Percentiles rank a stretch among this genome's conserved stretches.
Evolutionary conservation across 2,113 vertebrate species (phyloP).

Genomic region (Nothobranchius furzeri): DNA sequence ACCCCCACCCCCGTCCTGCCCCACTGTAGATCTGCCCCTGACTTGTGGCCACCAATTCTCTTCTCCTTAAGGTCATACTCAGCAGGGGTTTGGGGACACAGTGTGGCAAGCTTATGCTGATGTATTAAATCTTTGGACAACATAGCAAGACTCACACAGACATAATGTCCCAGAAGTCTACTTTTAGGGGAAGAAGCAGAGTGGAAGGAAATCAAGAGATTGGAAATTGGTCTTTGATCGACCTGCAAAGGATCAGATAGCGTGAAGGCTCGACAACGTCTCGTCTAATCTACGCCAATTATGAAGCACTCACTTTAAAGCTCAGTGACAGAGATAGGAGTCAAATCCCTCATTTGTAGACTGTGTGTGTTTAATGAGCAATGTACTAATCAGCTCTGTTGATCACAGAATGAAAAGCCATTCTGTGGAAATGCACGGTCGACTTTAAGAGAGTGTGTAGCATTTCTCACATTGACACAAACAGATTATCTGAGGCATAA

Average conservation of each 20-base stretch:
- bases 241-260: constrained; percentile 52
- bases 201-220: constrained; percentile 44
- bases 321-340: constrained; percentile 42
- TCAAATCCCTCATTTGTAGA: constrained; percentile 63
- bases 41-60: neutral
- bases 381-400: constrained; percentile 40
- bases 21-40: no score
- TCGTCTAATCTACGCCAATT: constrained; percentile 70
- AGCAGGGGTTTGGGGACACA: constrained; percentile 58
- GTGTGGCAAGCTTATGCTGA: constrained; percentile 71
- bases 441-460: constrained; percentile 20
- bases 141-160: constrained; percentile 59
- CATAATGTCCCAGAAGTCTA: constrained; percentile 40
- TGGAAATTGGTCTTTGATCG: constrained; percentile 48
- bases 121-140: constrained; percentile 72
- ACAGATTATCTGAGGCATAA: constrained; percentile 64
- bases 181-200: constrained; percentile 12
- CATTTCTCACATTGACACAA: constrained; percentile 45
- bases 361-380: constrained; percentile 67
- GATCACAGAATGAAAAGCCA: constrained; percentile 40
- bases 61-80: constrained; percentile 50
- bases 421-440: constrained; percentile 21
- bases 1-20: no score
- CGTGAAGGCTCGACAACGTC: constrained; percentile 58
- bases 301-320: constrained; percentile 44